Percentiles rank a stretch among this genome's conserved stretches.
These are phyloP conservation scores for Osmoderma eremita DNA, from an alignment of 2,888 invertebrate species.

Conservation along the genomic window DNA sequence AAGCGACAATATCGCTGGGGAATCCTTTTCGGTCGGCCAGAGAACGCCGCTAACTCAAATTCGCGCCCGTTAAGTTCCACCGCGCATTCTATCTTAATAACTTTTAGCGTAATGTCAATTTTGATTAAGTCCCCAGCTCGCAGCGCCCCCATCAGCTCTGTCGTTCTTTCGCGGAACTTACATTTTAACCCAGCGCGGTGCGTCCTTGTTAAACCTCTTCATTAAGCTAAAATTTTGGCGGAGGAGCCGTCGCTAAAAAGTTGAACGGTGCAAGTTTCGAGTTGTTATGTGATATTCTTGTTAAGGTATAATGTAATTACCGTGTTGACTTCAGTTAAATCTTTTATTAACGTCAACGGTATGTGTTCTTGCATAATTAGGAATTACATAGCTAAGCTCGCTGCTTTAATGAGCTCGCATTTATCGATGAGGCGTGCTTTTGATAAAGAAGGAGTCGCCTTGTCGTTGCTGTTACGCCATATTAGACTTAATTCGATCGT, in stretches of 20 bases:
- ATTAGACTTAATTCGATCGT: no score
- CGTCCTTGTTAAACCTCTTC: background rate
- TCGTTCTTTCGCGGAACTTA: background rate
- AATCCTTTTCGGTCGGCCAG: conserved; percentile 3
- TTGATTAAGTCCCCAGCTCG: conserved; percentile 31
- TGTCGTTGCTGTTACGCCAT: no score
- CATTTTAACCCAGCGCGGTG: background rate
- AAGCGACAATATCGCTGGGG: conserved; percentile 12
- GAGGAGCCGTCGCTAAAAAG: background rate
- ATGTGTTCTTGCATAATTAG: conserved; percentile 4
- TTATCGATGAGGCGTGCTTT: no score
- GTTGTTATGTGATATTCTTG: conserved; percentile 4
- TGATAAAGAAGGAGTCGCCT: no score
- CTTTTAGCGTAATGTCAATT: conserved; percentile 35
- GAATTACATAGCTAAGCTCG: background rate
- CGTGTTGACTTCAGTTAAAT: background rate
- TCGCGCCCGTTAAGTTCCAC: conserved; percentile 20
- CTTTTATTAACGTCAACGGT: background rate
- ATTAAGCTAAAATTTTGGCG: background rate
- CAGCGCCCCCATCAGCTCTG: background rate
- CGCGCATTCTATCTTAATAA: conserved; percentile 17
- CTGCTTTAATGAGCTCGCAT: no score
- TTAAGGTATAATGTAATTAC: background rate
- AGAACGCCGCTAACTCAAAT: conserved; percentile 15
- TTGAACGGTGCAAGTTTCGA: background rate